Evolutionary conservation across 1,140 invertebrate genomes (phyloP).

Genomic region (Drosophila rhopaloa): DNA sequence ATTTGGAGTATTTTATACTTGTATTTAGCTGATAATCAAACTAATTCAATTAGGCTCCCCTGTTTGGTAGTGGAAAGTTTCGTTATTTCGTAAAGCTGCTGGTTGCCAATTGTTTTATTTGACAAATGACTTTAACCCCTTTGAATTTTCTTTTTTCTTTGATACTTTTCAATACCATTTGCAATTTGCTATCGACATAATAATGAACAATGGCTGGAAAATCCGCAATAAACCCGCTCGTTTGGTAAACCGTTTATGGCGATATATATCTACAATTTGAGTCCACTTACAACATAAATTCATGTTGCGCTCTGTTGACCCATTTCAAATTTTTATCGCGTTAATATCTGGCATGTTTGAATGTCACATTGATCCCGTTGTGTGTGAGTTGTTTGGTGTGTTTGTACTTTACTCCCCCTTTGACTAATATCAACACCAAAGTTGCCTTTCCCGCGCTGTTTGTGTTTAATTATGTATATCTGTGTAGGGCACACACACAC

Average conservation of each 20-base stretch:
- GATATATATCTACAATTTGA: slow-evolving; percentile 15
- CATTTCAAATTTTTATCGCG: slow-evolving; percentile 57
- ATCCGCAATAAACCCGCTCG: background rate
- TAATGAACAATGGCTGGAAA: background rate
- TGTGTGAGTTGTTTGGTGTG: slow-evolving; percentile 15
- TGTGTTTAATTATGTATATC: slow-evolving; percentile 74
- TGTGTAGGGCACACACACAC: slow-evolving; percentile 9
- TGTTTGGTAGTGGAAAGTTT: no score
- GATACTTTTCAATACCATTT: background rate
- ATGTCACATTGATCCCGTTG: slow-evolving; percentile 69
- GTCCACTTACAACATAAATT: slow-evolving; percentile 41
- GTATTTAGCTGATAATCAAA: no score
- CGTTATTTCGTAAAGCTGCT: no score
- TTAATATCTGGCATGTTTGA: slow-evolving; percentile 63
- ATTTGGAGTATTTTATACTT: no score
- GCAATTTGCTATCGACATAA: slow-evolving; percentile 9
- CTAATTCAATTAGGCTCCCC: no score
- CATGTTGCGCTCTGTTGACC: slow-evolving; percentile 39
- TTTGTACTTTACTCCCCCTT: slow-evolving; percentile 31
- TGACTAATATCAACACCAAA: slow-evolving; percentile 44
- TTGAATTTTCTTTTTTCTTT: background rate
- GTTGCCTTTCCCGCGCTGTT: slow-evolving; percentile 46
- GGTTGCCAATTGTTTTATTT: background rate
- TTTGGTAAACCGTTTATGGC: slow-evolving; percentile 7
- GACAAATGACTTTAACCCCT: background rate